These are phyloP conservation scores for Chiridota heheva DNA, from an alignment of 35 echinoderm and acorn worm species.

Conservation along the genomic window DNA sequence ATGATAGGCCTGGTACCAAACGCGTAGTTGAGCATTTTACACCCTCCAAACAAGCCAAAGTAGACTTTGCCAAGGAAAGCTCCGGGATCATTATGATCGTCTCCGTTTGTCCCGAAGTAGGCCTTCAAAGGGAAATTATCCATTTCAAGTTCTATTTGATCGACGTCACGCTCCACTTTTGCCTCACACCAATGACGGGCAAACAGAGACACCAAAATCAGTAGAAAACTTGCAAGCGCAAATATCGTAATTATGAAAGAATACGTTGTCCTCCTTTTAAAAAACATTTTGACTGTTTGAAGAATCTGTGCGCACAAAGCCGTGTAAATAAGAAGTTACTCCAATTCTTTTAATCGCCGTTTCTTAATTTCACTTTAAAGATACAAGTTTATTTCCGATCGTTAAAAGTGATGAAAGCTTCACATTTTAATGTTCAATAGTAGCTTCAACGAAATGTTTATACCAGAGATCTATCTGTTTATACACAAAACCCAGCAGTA, in stretches of 20 bases:
- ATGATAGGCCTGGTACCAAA: constrained; percentile 54
- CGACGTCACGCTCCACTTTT: constrained; percentile 11
- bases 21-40: constrained; percentile 86
- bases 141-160: constrained; percentile 22
- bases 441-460: too few species aligned
- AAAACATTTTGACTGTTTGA: constrained; percentile 30
- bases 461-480: too few species aligned
- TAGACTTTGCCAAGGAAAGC: constrained; percentile 60
- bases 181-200: constrained; percentile 64
- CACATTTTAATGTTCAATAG: too few species aligned
- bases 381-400: too few species aligned
- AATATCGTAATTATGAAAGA: constrained; percentile 58
- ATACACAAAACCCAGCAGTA: too few species aligned
- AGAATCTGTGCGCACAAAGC: too few species aligned
- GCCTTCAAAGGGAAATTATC: constrained; percentile 33
- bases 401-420: too few species aligned
- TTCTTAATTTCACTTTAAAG: too few species aligned
- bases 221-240: constrained; percentile 51
- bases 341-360: too few species aligned
- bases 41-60: constrained; percentile 79
- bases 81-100: constrained; percentile 66
- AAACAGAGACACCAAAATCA: constrained; percentile 55
- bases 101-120: constrained; percentile 46
- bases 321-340: too few species aligned
- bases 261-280: constrained; percentile 71